phyloP scores from a whole-genome alignment of 2,888 invertebrate genomes.

The Drosophila subsilvestris region DNA sequence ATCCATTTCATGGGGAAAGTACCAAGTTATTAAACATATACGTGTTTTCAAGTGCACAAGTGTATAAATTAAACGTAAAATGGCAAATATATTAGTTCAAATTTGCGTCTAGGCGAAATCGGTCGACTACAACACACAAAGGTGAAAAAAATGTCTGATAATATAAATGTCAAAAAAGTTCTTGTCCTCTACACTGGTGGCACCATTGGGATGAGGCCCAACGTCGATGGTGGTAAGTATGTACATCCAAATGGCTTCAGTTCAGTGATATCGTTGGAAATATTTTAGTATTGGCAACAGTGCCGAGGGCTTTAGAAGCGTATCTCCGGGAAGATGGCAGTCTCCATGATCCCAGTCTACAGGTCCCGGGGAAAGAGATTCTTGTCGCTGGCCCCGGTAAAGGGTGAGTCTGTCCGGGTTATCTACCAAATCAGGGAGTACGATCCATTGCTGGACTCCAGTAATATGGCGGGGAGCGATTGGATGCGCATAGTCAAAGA shows the following conservation, averaged over 20 bases:
- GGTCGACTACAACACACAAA: too few relatives aligned
- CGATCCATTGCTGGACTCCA: constrained; percentile 94
- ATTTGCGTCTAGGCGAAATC: too few relatives aligned
- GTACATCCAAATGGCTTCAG: constrained; percentile 53
- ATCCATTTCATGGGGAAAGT: too few relatives aligned
- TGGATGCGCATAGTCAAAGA: constrained; percentile 95
- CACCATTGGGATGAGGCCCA: constrained; percentile 97
- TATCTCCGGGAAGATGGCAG: constrained; percentile 89
- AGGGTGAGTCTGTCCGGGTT: constrained; percentile 86
- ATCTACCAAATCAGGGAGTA: constrained; percentile 94
- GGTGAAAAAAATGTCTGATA: background rate
- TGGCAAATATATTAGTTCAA: too few relatives aligned
- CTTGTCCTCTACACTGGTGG: constrained; percentile 97
- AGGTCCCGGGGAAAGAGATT: constrained; percentile 86
- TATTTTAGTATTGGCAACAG: constrained; percentile 87
- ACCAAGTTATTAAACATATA: too few relatives aligned
- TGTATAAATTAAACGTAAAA: too few relatives aligned
- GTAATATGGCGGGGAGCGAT: constrained; percentile 95
- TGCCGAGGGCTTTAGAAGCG: constrained; percentile 81
- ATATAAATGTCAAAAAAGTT: constrained; percentile 85
- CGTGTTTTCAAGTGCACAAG: too few relatives aligned
- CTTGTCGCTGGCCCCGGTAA: constrained; percentile 87
- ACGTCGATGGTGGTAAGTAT: constrained; percentile 89
- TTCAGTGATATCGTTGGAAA: background rate
- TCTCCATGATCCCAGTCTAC: constrained; percentile 89